Evolutionary conservation across 2,888 invertebrate species (phyloP), one percentile per base, ranked within the genome.

Genomic region (Drosophila recens): DNA sequence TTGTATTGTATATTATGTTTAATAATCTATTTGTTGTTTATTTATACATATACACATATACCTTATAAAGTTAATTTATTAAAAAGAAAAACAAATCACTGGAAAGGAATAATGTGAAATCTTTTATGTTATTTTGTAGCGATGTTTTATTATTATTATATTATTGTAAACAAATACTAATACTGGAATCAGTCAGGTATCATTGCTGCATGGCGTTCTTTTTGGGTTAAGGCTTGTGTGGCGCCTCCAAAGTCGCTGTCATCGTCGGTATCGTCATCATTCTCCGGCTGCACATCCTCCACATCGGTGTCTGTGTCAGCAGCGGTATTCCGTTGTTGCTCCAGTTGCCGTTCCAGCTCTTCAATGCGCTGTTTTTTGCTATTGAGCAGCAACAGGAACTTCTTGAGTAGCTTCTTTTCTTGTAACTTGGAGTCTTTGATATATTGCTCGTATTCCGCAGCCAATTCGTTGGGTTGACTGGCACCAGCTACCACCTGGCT

Each of bases 351-450:
- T 13, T 90, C 80, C 3, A 91, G 63, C 20, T 90, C 82, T 0
- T 75, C 77, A 23, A 91, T 91, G 57, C 89, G 84, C 15, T 83
- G 66, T 34, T 91, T 91, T 49, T 91, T 91, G 20, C 74, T 82
- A 64, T 91, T 91, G 0, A 91, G 62, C 0, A 91, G 76, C 13
- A 87, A 9, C 0, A 82, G 42, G 33, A 90, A 91, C 54, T 90
- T 91, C 20, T 72, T 75, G 0, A 91, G 46, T 11, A 91, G 53
- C 6, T 64, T 80, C 15, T 42, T 69, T 51, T 91, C 88, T 4
- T 74, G 17, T 0, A 36, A 4, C 20, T 83, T 82, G 4, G 83
- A 73, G 0, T 83, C 81, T 4, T 71, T 65, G 2, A 91, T 64
- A 49, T 71, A 90, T 10, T 78, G 63, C 15, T 90, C 79, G n/a